phyloP scores from a whole-genome alignment of 1,140 invertebrate genomes.

The Neuroterus valhalla region DNA sequence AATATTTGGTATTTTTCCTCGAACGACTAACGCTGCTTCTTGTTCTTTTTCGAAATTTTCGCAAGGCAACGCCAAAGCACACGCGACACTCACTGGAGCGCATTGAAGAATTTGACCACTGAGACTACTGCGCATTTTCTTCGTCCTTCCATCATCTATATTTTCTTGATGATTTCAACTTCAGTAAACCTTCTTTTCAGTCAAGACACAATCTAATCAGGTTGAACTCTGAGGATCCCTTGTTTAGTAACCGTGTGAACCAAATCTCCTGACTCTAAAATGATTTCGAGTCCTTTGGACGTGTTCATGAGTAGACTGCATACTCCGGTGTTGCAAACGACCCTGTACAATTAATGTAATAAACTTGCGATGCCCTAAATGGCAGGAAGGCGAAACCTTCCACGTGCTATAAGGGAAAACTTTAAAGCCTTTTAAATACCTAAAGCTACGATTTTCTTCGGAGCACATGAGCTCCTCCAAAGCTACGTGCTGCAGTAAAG shows the following conservation, averaged over 20 bases:
- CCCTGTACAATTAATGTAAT: slow-evolving; percentile 48
- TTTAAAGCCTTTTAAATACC: slow-evolving; percentile 12
- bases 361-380: slow-evolving; percentile 37
- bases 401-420: not conserved
- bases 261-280: not conserved
- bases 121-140: no score
- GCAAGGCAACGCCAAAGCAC: no score
- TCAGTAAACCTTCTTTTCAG: no score
- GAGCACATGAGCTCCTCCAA: not conserved
- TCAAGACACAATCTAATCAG: no score
- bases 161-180: no score
- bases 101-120: no score
- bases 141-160: no score
- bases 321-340: slow-evolving; percentile 3
- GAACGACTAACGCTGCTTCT: no score
- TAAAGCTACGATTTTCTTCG: not conserved
- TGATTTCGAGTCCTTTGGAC: not conserved
- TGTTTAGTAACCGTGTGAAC: not conserved
- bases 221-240: not conserved
- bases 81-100: no score
- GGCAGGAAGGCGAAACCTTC: not conserved
- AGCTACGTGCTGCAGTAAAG: not conserved
- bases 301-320: not conserved
- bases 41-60: no score
- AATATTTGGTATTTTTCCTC: no score